Base-by-base conservation (phyloP, 2,113 vertebrate genomes). In the Thamnaconus septentrionalis region DNA sequence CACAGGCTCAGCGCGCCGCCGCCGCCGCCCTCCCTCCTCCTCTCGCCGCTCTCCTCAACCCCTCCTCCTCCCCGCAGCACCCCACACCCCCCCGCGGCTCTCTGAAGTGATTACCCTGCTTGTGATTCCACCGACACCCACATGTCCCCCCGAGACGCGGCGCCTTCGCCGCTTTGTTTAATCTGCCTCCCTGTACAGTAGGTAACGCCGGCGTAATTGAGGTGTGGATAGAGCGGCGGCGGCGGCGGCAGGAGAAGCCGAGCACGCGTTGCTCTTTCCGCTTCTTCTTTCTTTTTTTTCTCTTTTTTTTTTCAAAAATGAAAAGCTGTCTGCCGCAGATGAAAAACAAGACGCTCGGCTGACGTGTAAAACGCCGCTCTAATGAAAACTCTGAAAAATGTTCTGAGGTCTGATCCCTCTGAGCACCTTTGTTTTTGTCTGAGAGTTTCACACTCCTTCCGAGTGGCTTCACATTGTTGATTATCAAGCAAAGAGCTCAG, bases 51-150 rank as follows among this genome's bases (percentile, higher is more conserved):
- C 11, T 40, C 11, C 53, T 66, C 72, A 44, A 76, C 71, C 61
- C 11, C 48, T 50, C 18, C 18, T 31, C 18, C 18, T 31, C 18
- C 18, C 18, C 18, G 18, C 18, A 31, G 18, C 18, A 31, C 18
- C 18, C 18, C 18, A 31, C 18, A 31, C 75, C 80, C 84, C 81
- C 69, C 80, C 75, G 18, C 18, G 79, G 73, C 79, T 82, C 81
- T 87, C 83, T 90, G 87, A 91, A 90, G 89, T 91, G 88, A 91
- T 91, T 91, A 90, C 83, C 89, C 87, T 85, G 87, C 83, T 83
- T 88, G 88, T 85, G 88, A 89, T 87, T 87, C 84, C 84, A 69
- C 82, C 78, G 85, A 90, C 89, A 83, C 90, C 88, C 88, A 87
- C 88, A 76, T 84, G 79, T 82, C 76, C 82, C 90, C 88, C 63